Evolutionary conservation across 2,113 vertebrate species (phyloP), one percentile per base, ranked within the genome.

Genomic region (Plotosus lineatus): DNA sequence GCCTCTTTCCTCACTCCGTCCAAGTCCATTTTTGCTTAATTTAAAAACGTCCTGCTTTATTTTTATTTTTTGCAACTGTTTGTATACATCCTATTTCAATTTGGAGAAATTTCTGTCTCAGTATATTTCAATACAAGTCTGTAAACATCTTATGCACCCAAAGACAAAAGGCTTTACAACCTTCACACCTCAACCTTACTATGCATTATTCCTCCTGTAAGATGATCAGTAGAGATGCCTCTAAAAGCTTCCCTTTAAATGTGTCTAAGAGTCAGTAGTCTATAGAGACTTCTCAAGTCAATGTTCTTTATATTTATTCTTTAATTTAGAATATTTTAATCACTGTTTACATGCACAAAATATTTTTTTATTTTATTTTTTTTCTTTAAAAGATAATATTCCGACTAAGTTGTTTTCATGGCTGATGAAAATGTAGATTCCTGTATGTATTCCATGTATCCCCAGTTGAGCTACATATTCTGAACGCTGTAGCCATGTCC

Each of bases 141-240:
- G 40, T n/a, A 85, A 81, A 87, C 84, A 82, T 84, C 85, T 88
- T 86, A 79, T 87, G 66, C 76, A 87, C 86, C 89, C 86, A 89
- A 92, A 90, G 85, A 90, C 55, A 82, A 14, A 40, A 89, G 78
- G 86, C 89, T 89, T 91, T 90, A 88, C n/a, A n/a, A n/a, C n/a
- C n/a, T 51, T 42, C 21, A 48, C 51, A 78, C 21, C 11, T 44
- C 2, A 23, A 9, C 28, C 23, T 31, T n/a, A 23, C 50, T 42
- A 17, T 71, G 36, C 33, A 63, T 50, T 76, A 2, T 14, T 44
- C n/a, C 60, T 71, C 14, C 26, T 77, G 48, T 26, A 48, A 33
- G 26, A 28, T 28, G 46, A 71, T 46, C 51, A 69, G 2, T 40
- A 71, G 6, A 9, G n/a, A 56, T 31, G 26, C 36, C 48, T 44